These are phyloP conservation scores for Monochamus alternatus DNA, from an alignment of 2,888 invertebrate species.

Conservation along the genomic window DNA sequence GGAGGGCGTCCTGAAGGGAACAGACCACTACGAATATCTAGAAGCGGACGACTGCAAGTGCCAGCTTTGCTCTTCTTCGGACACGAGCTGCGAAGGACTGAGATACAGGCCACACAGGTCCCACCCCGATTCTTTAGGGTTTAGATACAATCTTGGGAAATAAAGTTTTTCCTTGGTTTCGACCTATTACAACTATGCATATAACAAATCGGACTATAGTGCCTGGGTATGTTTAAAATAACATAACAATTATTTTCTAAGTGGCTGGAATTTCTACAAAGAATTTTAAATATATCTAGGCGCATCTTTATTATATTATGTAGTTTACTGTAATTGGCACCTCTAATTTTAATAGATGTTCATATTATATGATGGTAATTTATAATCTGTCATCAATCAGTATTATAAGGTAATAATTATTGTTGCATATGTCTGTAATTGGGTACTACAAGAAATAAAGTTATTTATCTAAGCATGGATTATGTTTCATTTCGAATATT, in stretches of 20 bases:
- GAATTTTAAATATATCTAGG: slow-evolving; percentile 9
- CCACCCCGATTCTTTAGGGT: slow-evolving; percentile 65
- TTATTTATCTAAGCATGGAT: slow-evolving; percentile 34
- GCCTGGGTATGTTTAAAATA: slow-evolving; percentile 6
- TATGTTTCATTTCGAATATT: not conserved
- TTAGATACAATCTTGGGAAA: slow-evolving; percentile 42
- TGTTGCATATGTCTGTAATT: slow-evolving; percentile 20
- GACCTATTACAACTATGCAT: not conserved
- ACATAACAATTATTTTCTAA: not conserved
- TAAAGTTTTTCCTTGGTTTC: not conserved
- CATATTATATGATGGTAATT: slow-evolving; percentile 18
- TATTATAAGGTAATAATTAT: slow-evolving; percentile 16
- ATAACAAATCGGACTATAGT: not conserved
- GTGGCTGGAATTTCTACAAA: slow-evolving; percentile 24
- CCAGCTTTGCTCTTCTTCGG: slow-evolving; percentile 78
- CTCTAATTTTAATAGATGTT: slow-evolving; percentile 15
- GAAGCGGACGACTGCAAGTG: slow-evolving; percentile 87
- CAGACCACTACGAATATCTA: slow-evolving; percentile 81
- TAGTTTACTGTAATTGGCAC: slow-evolving; percentile 44
- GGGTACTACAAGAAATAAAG: slow-evolving; percentile 3
- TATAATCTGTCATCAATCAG: slow-evolving; percentile 24
- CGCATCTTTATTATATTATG: not conserved
- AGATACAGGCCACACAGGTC: slow-evolving; percentile 72
- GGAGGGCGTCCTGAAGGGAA: slow-evolving; percentile 79
- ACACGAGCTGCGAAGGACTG: slow-evolving; percentile 82